Base-by-base conservation (phyloP, 2,797 vertebrate species). In the Argya squamiceps region DNA sequence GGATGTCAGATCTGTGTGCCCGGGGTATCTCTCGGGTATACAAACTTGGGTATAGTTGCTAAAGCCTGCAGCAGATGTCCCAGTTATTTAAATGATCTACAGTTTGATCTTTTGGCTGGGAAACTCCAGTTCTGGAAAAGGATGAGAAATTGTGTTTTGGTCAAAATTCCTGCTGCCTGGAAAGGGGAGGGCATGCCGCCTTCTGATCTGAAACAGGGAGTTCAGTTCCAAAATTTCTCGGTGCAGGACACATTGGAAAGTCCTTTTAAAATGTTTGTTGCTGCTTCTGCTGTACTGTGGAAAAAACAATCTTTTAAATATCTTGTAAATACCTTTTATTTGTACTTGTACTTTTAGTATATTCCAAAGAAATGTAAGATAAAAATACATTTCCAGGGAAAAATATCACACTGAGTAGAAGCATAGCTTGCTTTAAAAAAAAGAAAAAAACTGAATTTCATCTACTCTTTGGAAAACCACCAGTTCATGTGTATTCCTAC, bases 201-300 rank as follows among this genome's bases (percentile, higher is more conserved):
- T 60, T 59, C 39, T 34, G 21, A 16, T 55, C 36, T 53, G 17
- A 80, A 87, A 50, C 2, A 5, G 18, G 52, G 36, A 59, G 10
- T 29, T 89, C 27, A 8, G 11, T 56, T 89, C 47, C 47, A 39
- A 30, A 74, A 59, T 67, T 43, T 55, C 10, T 58, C 11, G 43
- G 67, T 12, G 3, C 12, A 9, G 23, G 10, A 36, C 4, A 9
- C 0, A 0, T 47, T 64, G 55, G 23, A 44, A 91, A 79, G 32
- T 18, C 30, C 23, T 76, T 83, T 37, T 34, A 39, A 90, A 88
- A 37, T 34, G 1, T 30, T 22, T 2, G 1, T 77, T 89, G 65
- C 21, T 74, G 8, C 21, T 32, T 58, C 43, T 18, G 11, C 52
- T 80, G 6, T 75, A 46, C n/a, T 21, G 27, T 44, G 12, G 17